Base-by-base conservation (phyloP, 1,140 invertebrate genomes). In the Leptinotarsa lineolata region DNA sequence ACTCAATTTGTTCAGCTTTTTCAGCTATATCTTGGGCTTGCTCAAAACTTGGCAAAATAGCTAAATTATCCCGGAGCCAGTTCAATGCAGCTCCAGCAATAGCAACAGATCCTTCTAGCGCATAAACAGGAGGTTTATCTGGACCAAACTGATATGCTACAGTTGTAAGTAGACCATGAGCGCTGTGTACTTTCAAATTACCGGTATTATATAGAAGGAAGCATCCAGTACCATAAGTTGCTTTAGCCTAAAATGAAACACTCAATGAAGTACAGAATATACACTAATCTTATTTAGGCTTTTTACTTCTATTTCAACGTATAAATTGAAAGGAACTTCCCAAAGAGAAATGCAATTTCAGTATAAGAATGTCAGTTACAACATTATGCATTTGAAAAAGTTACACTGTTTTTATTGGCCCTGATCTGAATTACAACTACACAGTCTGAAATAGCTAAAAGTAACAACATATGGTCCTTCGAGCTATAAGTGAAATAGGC, bases 191-290 rank as follows among this genome's bases (percentile, higher is more conserved):
- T 87, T 94, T 92, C 77, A 91, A 87, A 1, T 88, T 88, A 1
- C 97, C 97, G 0, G 96, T 99, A 80, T 99, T 99, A 85, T 95
- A 98, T 0, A 99, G 86, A 8, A 99, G 86, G 83, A 99, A 99
- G 77, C 97, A 98, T 1, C 97, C 98, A 59, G 96, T 98, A 18
- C 98, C 92, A 83, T 97, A 97, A 0, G 97, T 99, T 83, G 95
- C 97, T 86, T 99, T 99, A 0, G 96, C 95, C 75, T 78, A 72
- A 71, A 78, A 78, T 39, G 3, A 39, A 39, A 2, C 8, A 39
- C 11, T 30, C 8, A 45, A 60, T 69, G 74, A 30, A 30, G 2
- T 39, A 39, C 30, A 39, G 30, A 39, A 11, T 39, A 39, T 21
- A 0, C 4, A 16, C 3, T 18, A n/a, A 61, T 21, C 60, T n/a